Conservation (phyloP, 2,113 vertebrate genomes). For the Paradoxurus hermaphroditus region DNA sequence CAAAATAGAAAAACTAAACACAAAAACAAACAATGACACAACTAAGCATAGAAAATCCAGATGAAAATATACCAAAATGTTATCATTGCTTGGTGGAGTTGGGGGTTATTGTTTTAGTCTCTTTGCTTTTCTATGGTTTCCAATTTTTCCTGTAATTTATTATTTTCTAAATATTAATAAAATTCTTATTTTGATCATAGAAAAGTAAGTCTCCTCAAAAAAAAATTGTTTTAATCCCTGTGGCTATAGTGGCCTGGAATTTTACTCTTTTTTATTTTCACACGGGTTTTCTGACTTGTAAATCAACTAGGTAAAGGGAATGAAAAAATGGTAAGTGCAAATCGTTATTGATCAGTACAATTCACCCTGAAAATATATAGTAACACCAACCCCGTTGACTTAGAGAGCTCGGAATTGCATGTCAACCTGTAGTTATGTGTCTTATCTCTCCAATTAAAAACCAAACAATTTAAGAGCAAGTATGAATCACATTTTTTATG, state of each 20-base stretch:
- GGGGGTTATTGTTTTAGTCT: not conserved
- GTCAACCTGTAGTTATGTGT: not conserved
- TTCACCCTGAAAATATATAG: not conserved
- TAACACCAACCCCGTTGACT: not conserved
- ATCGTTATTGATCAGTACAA: not conserved
- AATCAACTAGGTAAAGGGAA: not conserved
- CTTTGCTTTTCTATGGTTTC: not conserved
- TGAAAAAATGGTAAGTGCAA: not conserved
- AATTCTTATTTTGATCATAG: not conserved
- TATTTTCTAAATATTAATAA: constrained; percentile 17
- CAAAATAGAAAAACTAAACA: not conserved
- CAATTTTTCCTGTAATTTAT: not conserved
- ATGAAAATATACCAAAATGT: not conserved
- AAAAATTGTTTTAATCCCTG: not conserved
- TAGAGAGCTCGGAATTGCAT: not conserved
- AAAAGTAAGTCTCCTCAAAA: not conserved
- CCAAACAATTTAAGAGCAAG: constrained; percentile 10
- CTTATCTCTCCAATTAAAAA: constrained; percentile 3
- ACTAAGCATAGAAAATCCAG: not conserved
- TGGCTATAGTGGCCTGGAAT: not conserved
- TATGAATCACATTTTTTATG: constrained; percentile 8
- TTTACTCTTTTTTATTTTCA: not conserved
- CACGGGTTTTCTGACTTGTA: not conserved
- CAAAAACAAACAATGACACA: not conserved
- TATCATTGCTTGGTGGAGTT: not conserved